Percentiles rank a stretch among this genome's conserved stretches.
Evolutionary conservation across 1,140 invertebrate species (phyloP).

Genomic region (Heterodera schachtii): DNA sequence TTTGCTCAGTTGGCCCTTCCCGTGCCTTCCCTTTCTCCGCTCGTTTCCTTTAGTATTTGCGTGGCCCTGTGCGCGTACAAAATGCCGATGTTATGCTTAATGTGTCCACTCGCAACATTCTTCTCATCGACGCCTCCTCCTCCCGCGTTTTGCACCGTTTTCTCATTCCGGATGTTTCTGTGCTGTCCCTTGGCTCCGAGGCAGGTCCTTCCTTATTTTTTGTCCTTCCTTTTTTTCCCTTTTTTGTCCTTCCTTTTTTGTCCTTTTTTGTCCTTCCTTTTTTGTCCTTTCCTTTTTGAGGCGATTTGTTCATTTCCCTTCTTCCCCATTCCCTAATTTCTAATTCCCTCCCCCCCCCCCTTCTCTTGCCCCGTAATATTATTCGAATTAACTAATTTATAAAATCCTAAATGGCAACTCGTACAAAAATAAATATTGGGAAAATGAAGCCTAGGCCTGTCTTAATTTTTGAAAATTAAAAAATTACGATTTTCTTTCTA

Average conservation of each 20-base stretch:
- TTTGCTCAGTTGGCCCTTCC: not conserved
- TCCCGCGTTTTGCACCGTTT: conserved; percentile 5
- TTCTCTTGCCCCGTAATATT: too few species aligned
- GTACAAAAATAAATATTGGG: too few species aligned
- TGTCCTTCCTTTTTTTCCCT: not conserved
- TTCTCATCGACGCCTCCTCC: conserved; percentile 13
- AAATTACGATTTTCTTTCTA: too few species aligned
- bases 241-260: not conserved
- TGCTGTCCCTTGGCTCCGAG: conserved; percentile 23
- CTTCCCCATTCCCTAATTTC: too few species aligned
- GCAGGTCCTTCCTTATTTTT: not conserved
- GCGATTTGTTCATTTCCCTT: too few species aligned
- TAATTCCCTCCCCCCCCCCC: too few species aligned
- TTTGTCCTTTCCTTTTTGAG: too few species aligned
- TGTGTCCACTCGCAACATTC: conserved; percentile 15
- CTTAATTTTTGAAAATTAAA: too few species aligned
- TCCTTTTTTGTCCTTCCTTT: too few species aligned
- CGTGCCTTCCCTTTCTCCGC: not conserved
- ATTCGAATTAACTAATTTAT: too few species aligned
- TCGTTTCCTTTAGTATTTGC: conserved; percentile 14
- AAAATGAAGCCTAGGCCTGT: too few species aligned
- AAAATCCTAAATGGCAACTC: too few species aligned
- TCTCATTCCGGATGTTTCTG: conserved; percentile 23
- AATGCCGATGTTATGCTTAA: conserved; percentile 13
- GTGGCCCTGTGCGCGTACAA: not conserved